Evolutionary conservation across 35 echinoderm and acorn worm species (phyloP).

Genomic region (Patiria miniata): DNA sequence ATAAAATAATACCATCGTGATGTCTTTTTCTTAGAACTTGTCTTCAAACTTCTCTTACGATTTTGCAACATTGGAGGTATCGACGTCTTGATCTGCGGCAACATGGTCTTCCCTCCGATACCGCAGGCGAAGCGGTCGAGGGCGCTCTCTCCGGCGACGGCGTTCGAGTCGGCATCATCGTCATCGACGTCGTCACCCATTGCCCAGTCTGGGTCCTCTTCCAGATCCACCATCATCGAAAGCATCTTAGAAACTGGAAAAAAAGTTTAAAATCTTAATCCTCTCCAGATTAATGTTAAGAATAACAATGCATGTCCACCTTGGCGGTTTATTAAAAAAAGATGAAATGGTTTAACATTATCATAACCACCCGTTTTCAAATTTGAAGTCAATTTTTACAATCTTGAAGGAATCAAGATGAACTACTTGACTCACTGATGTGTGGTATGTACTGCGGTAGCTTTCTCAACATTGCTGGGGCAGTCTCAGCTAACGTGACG

Average conservation of each 20-base stretch:
- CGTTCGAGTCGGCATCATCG: slow-evolving; percentile 90
- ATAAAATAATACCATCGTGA: too few species aligned
- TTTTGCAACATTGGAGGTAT: slow-evolving; percentile 90
- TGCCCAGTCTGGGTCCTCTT: slow-evolving; percentile 95
- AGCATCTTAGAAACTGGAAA: slow-evolving; percentile 82
- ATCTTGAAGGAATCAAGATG: too few species aligned
- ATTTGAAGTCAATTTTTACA: too few species aligned
- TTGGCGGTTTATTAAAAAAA: too few species aligned
- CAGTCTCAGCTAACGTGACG: slow-evolving; percentile 85
- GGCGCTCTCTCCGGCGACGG: slow-evolving; percentile 96
- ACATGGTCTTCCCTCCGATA: slow-evolving; percentile 93
- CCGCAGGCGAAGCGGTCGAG: slow-evolving; percentile 97
- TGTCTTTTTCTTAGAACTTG: neutral
- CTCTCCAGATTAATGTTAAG: too few species aligned
- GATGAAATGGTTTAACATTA: too few species aligned
- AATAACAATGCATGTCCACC: too few species aligned
- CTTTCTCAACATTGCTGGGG: slow-evolving; percentile 91
- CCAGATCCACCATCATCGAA: slow-evolving; percentile 96
- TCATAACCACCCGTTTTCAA: too few species aligned
- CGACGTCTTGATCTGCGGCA: slow-evolving; percentile 78
- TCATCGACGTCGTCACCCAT: slow-evolving; percentile 86
- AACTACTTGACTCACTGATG: slow-evolving; percentile 59
- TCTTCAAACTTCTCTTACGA: slow-evolving; percentile 62
- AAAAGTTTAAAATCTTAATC: neutral
- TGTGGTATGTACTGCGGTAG: slow-evolving; percentile 71